Conservation (phyloP, 1,140 invertebrate species). For the Nasonia giraulti region DNA sequence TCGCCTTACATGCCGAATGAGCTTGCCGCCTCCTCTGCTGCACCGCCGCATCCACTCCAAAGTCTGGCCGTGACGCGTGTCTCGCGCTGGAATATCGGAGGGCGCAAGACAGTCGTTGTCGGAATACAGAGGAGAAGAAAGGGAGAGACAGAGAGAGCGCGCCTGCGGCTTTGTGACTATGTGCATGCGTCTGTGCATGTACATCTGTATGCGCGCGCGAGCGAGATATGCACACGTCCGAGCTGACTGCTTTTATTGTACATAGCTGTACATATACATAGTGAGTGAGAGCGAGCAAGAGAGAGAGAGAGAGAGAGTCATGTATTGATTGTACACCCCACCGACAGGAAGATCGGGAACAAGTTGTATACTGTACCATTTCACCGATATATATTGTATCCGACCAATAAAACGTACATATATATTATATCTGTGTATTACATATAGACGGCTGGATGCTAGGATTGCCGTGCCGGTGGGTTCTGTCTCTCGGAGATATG, state of each 20-base stretch:
- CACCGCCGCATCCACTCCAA: neutral
- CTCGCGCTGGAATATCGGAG: neutral
- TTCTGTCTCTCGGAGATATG: neutral
- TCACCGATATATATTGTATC: constrained; percentile 63
- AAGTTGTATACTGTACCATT: constrained; percentile 70
- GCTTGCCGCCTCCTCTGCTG: neutral
- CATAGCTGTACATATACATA: constrained; percentile 69
- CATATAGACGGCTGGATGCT: neutral
- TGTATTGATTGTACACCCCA: constrained; percentile 61
- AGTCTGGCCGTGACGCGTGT: constrained; percentile 30
- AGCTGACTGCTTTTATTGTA: constrained; percentile 57
- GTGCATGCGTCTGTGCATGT: neutral
- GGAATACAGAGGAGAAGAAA: constrained; percentile 23
- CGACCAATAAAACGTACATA: constrained; percentile 70
- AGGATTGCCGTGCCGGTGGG: neutral
- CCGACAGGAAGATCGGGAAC: constrained; percentile 47
- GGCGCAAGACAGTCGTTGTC: neutral
- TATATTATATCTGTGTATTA: constrained; percentile 38
- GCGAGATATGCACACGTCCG: neutral
- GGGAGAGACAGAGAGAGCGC: constrained; percentile 6
- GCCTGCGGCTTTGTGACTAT: neutral
- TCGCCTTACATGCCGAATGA: constrained; percentile 47
- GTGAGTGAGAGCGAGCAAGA: neutral
- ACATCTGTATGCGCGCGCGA: neutral
- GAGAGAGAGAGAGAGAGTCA: neutral